Evolutionary conservation across 2,888 invertebrate species (phyloP).

Genomic region (Cheilosia urbana): DNA sequence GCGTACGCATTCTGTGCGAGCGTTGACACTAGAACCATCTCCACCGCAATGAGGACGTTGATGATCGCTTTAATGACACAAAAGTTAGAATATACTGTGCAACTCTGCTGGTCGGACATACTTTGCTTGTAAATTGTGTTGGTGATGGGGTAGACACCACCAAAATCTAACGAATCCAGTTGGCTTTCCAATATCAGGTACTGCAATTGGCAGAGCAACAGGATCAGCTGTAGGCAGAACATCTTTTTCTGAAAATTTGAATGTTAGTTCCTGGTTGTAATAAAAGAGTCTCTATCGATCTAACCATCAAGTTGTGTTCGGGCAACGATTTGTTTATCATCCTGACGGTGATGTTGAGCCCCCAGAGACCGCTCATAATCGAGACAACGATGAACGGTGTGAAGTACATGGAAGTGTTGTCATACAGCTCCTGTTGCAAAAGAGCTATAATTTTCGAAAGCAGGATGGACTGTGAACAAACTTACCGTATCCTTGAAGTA

Average conservation of each 20-base stretch:
- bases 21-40: slow-evolving; percentile 82
- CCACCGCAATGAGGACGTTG: slow-evolving; percentile 80
- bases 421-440: slow-evolving; percentile 78
- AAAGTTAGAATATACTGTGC: slow-evolving; percentile 6
- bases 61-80: slow-evolving; percentile 79
- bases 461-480: not conserved
- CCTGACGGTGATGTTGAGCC: slow-evolving; percentile 81
- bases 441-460: not conserved
- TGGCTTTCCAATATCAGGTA: slow-evolving; percentile 80
- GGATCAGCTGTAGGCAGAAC: slow-evolving; percentile 81
- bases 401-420: slow-evolving; percentile 80
- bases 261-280: not conserved
- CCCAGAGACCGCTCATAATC: slow-evolving; percentile 82
- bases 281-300: not conserved
- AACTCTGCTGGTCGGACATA: slow-evolving; percentile 67
- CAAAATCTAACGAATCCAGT: slow-evolving; percentile 79
- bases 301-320: slow-evolving; percentile 80
- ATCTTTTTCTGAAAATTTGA: slow-evolving; percentile 79
- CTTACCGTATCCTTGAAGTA: slow-evolving; percentile 79
- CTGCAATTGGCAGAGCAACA: slow-evolving; percentile 82
- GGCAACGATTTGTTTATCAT: slow-evolving; percentile 80
- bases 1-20: slow-evolving; percentile 81
- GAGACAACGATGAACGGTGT: slow-evolving; percentile 81
- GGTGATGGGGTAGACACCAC: slow-evolving; percentile 81
- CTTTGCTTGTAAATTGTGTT: slow-evolving; percentile 82